phyloP scores from a whole-genome alignment of 1,140 invertebrate genomes.

The Pogonomyrmex barbatus region DNA sequence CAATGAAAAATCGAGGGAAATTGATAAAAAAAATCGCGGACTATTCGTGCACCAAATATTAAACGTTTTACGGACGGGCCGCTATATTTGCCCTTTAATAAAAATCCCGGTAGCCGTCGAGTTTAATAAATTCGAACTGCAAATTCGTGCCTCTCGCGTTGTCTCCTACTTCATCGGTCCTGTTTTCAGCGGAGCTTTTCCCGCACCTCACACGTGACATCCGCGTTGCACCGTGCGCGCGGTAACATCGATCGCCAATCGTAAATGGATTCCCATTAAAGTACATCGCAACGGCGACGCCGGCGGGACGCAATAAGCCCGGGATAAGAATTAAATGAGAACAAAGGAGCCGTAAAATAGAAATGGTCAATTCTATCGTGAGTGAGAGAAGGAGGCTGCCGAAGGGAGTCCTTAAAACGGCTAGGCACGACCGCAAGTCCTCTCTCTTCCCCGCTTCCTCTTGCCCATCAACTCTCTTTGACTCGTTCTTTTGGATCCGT shows the following conservation, averaged over 20 bases:
- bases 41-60: conserved; percentile 59
- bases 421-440: conserved; percentile 50
- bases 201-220: conserved; percentile 35
- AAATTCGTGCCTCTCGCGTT: conserved; percentile 20
- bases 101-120: conserved; percentile 45
- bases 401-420: conserved; percentile 35
- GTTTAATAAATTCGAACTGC: conserved; percentile 54
- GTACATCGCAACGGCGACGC: conserved; percentile 40
- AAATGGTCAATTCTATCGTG: conserved; percentile 49
- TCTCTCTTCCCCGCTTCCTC: not conserved
- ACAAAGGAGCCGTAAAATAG: conserved; percentile 58
- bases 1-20: conserved; percentile 58
- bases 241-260: conserved; percentile 49
- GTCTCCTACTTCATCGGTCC: conserved; percentile 25
- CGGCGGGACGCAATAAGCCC: conserved; percentile 52
- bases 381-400: not conserved
- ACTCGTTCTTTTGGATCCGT: conserved; percentile 23
- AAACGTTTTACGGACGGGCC: conserved; percentile 49
- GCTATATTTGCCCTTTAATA: conserved; percentile 62
- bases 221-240: conserved; percentile 22
- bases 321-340: conserved; percentile 64
- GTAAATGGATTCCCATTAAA: conserved; percentile 63
- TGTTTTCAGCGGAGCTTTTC: conserved; percentile 24
- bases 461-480: conserved; percentile 24
- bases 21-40: conserved; percentile 45